Evolutionary conservation across 2,888 invertebrate species (phyloP), one percentile per base, ranked within the genome.

Genomic region (Macroteleia sp.): DNA sequence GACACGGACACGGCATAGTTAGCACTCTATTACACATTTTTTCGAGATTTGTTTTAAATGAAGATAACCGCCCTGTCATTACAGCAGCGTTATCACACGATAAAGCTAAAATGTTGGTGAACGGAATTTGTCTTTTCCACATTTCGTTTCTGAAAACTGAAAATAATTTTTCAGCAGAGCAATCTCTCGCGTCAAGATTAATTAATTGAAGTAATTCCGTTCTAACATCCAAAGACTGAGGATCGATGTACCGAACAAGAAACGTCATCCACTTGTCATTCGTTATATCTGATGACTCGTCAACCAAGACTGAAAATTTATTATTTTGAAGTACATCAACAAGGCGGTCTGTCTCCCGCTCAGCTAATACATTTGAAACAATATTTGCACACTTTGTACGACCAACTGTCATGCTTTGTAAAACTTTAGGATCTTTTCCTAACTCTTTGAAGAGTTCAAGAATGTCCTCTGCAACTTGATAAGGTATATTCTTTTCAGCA

Each of bases 401-500:
- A 8, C 64, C 41, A n/a, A 64, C 3, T 9, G 19, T 28, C 20
- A 64, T 50, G 12, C 8, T 39, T 17, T 9, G 69, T 30, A 61
- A 52, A 62, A 80, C 46, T 0, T n/a, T 8, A 25, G 71, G 64
- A 12, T 80, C 78, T 20, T 50, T 30, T 4, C 56, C 56, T n/a
- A 71, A 8, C 6, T 67, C 44, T 56, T 80, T 48, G 30, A 76
- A 67, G 6, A 81, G 52, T 2, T 30, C 28, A n/a, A 77, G 12
- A 34, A 74, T 54, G 9, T 3, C 28, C 1, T 66, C 36, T 36
- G 39, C 74, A 10, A 25, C 28, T 19, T 52, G 17, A 54, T 22
- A 50, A 4, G 79, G 39, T 36, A 70, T 70, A 52, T 79, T 70
- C 3, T 59, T 19, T 32, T 70, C 70, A 1, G 62, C 52, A 9